A percentile compares a stretch with the other conserved stretches of the same genome.
Conservation (phyloP, 2,888 invertebrate species). For the Nezara viridula region DNA sequence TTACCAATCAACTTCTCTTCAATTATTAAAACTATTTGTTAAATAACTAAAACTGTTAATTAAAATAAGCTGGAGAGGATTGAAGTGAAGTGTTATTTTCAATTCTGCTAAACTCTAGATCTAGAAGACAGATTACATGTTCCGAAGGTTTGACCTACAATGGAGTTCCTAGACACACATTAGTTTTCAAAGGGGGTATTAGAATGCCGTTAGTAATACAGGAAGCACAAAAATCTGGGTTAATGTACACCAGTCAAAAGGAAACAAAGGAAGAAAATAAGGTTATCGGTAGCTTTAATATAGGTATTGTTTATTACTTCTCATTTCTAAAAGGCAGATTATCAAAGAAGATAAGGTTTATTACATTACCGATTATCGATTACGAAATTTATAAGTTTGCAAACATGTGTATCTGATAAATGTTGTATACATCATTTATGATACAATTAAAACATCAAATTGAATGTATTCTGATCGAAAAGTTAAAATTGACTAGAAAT, state of each 20-base stretch:
- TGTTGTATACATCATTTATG: too few relatives aligned
- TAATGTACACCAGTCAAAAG: neutral
- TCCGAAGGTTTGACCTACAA: neutral
- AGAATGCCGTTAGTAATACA: neutral
- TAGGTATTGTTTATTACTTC: neutral
- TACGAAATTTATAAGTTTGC: too few relatives aligned
- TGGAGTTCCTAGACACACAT: neutral
- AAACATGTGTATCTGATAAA: too few relatives aligned
- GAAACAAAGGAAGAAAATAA: neutral
- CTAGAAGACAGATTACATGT: neutral
- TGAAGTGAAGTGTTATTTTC: neutral
- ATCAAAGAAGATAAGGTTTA: neutral
- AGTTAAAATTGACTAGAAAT: too few relatives aligned
- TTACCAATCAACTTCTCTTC: too few relatives aligned
- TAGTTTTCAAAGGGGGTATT: conserved; percentile 8
- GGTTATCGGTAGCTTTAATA: neutral
- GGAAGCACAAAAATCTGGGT: conserved; percentile 2
- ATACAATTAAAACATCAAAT: too few relatives aligned
- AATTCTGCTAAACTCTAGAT: neutral
- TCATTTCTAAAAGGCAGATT: neutral
- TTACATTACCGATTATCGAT: neutral
- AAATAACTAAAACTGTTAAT: too few relatives aligned
- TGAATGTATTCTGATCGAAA: too few relatives aligned
- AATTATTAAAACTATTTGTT: too few relatives aligned
- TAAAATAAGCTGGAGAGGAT: too few relatives aligned